Conservation (phyloP, 1,140 invertebrate species). For the Drosophila funebris region DNA sequence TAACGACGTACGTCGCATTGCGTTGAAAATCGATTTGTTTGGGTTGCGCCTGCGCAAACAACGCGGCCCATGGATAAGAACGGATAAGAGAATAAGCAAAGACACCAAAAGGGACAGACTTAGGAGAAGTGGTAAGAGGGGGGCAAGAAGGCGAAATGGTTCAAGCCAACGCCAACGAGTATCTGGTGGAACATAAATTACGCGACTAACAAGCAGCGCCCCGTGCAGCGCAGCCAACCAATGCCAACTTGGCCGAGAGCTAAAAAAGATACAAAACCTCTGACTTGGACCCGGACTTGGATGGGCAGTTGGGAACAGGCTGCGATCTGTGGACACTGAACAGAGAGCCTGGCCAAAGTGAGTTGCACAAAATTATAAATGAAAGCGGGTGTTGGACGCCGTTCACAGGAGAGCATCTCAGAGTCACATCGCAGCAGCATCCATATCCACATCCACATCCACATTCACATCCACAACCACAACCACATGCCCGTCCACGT, state of each 20-base stretch:
- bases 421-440: slow-evolving; percentile 13
- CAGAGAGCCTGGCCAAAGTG: slow-evolving; percentile 50
- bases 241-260: slow-evolving; percentile 51
- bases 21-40: slow-evolving; percentile 84
- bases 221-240: slow-evolving; percentile 47
- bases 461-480: background rate
- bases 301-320: slow-evolving; percentile 60
- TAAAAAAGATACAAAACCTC: slow-evolving; percentile 67
- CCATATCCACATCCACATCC: background rate
- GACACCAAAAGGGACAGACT: slow-evolving; percentile 39
- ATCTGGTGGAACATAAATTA: slow-evolving; percentile 83
- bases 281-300: background rate
- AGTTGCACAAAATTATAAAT: slow-evolving; percentile 79
- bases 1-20: slow-evolving; percentile 60
- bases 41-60: slow-evolving; percentile 83
- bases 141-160: slow-evolving; percentile 36
- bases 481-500: slow-evolving; percentile 38
- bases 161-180: slow-evolving; percentile 78
- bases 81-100: slow-evolving; percentile 80
- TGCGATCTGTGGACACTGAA: slow-evolving; percentile 14
- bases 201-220: slow-evolving; percentile 83
- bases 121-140: background rate
- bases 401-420: slow-evolving; percentile 30
- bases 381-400: slow-evolving; percentile 72
- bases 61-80: slow-evolving; percentile 76